Percentiles rank a stretch among this genome's conserved stretches.
Evolutionary conservation across 2,113 vertebrate genomes (phyloP).

Genomic region (Oncorhynchus masou): DNA sequence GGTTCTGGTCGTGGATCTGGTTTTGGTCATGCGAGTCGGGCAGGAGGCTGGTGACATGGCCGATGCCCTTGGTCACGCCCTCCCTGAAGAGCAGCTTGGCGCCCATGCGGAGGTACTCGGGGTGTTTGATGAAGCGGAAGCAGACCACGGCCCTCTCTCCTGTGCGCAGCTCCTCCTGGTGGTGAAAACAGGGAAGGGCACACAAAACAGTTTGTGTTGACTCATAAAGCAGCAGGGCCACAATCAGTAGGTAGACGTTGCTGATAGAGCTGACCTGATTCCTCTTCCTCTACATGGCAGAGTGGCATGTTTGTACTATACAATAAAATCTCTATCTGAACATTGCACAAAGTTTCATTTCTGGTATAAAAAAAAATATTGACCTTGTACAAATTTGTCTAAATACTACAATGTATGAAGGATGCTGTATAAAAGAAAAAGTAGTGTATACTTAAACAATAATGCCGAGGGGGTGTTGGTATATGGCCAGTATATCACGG

Average conservation of each 20-base stretch:
- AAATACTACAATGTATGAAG: no score
- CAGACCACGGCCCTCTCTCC: conserved; percentile 91
- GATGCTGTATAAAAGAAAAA: no score
- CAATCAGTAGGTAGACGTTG: not conserved
- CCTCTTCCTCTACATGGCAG: no score
- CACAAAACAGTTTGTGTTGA: not conserved
- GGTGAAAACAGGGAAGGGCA: conserved; percentile 3
- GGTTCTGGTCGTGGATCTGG: conserved; percentile 49
- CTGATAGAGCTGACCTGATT: no score
- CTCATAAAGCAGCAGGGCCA: not conserved
- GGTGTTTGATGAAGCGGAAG: conserved; percentile 94
- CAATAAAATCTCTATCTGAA: no score
- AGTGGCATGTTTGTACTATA: no score
- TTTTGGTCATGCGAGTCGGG: conserved; percentile 70
- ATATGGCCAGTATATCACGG: no score
- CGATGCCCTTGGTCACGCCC: conserved; percentile 95
- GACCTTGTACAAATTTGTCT: no score
- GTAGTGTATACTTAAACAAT: no score
- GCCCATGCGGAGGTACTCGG: conserved; percentile 90
- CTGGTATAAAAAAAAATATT: no score
- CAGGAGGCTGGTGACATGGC: conserved; percentile 89
- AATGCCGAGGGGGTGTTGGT: no score
- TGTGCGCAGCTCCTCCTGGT: conserved; percentile 89
- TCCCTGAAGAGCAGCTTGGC: conserved; percentile 97
- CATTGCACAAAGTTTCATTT: no score